These are phyloP conservation scores for Sinodicranocentrus sp. DNA, from an alignment of 2,888 invertebrate genomes.

Conservation along the genomic window DNA sequence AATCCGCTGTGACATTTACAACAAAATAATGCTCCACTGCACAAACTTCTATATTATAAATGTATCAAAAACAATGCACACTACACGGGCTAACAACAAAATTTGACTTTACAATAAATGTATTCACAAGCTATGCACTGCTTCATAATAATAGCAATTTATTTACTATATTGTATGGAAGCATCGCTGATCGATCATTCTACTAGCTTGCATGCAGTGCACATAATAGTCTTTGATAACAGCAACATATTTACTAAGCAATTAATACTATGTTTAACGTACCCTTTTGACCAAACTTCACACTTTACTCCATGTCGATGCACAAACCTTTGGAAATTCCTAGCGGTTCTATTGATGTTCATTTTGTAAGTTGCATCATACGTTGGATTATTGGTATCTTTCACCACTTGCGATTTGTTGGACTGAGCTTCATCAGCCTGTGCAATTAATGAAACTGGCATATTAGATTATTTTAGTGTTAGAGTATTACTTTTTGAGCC, in stretches of 20 bases:
- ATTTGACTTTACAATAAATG: not conserved
- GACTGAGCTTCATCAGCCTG: slow-evolving; percentile 85
- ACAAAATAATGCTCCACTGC: slow-evolving; percentile 74
- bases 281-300: slow-evolving; percentile 96
- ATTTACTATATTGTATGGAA: no score
- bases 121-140: no score
- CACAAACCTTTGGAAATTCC: slow-evolving; percentile 91
- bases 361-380: slow-evolving; percentile 90
- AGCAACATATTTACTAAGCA: slow-evolving; percentile 9
- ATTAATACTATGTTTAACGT: no score
- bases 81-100: slow-evolving; percentile 22
- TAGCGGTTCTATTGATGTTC: slow-evolving; percentile 87
- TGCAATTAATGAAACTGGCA: slow-evolving; percentile 3
- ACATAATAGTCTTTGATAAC: slow-evolving; percentile 16
- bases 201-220: no score
- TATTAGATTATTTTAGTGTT: no score
- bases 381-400: slow-evolving; percentile 92
- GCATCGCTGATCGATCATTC: no score
- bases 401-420: slow-evolving; percentile 88
- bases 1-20: slow-evolving; percentile 92
- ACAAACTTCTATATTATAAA: slow-evolving; percentile 69
- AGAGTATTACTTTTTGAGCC: no score
- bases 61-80: slow-evolving; percentile 63
- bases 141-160: no score
- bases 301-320: slow-evolving; percentile 94